Percentiles rank a stretch among this genome's conserved stretches.
Evolutionary conservation across 2,888 invertebrate species (phyloP).

Genomic region (Hoplodrina ambigua): DNA sequence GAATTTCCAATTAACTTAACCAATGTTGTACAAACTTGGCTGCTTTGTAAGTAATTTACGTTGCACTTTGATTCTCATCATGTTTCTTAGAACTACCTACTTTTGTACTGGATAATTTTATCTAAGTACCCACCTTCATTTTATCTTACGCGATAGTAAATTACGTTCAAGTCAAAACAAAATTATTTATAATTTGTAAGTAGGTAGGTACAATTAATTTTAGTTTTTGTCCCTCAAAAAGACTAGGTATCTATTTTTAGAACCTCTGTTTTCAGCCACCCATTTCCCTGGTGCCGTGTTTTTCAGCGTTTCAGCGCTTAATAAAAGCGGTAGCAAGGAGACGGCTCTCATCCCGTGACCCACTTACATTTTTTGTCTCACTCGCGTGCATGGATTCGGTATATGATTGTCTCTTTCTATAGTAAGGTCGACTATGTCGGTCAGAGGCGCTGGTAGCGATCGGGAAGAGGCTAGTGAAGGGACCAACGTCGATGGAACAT

Average conservation of each 20-base stretch:
- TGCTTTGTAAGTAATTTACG: not conserved
- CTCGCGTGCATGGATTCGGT: constrained; percentile 53
- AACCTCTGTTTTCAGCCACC: constrained; percentile 75
- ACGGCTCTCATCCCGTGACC: constrained; percentile 87
- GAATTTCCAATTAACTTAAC: constrained; percentile 16
- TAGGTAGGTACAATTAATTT: constrained; percentile 69
- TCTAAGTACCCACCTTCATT: not conserved
- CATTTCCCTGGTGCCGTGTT: constrained; percentile 68
- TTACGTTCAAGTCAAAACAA: not conserved
- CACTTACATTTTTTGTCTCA: constrained; percentile 78
- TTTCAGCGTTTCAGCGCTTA: constrained; percentile 83
- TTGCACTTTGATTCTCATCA: constrained; percentile 3
- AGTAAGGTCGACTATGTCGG: constrained; percentile 88
- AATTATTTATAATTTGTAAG: constrained; percentile 26
- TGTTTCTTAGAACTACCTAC: not conserved
- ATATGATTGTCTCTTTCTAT: constrained; percentile 74
- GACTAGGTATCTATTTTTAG: constrained; percentile 80
- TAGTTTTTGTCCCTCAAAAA: constrained; percentile 68
- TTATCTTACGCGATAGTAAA: not conserved
- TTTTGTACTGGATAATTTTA: not conserved
- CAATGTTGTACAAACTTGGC: not conserved
- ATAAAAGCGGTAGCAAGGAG: constrained; percentile 76
- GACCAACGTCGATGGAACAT: constrained; percentile 50
- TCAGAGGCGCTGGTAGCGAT: constrained; percentile 84
- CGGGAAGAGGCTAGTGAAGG: constrained; percentile 80